phyloP scores from a whole-genome alignment of 2,888 invertebrate genomes.

The Heliconius aoede region DNA sequence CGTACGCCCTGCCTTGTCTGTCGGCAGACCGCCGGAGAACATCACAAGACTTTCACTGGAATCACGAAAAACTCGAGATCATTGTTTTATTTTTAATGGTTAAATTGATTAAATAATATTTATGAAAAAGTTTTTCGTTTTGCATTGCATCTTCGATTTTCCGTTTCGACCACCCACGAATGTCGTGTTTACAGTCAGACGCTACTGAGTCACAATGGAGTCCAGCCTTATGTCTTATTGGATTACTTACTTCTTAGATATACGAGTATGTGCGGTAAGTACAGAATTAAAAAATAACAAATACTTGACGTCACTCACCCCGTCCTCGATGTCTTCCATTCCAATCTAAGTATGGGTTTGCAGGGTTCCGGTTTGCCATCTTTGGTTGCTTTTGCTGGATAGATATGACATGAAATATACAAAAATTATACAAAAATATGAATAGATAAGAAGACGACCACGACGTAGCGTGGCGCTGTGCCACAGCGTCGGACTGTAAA shows the following conservation, averaged over 20 bases:
- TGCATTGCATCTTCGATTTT: no score
- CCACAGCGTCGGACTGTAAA: no score
- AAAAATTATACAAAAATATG: no score
- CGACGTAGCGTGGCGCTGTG: no score
- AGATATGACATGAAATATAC: not conserved
- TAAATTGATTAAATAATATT: no score
- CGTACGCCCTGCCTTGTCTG: constrained; percentile 94
- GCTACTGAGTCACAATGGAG: not conserved
- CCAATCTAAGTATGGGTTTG: constrained; percentile 97
- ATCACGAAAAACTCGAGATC: constrained; percentile 44
- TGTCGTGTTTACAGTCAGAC: not conserved
- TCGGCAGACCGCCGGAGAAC: constrained; percentile 97
- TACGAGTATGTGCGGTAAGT: not conserved
- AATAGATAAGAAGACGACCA: no score
- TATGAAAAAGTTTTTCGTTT: no score
- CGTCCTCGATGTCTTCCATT: constrained; percentile 94
- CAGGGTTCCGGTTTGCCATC: constrained; percentile 97
- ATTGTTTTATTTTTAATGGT: not conserved
- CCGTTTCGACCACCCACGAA: no score
- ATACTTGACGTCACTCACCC: constrained; percentile 84
- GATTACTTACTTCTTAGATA: not conserved
- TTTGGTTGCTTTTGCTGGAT: constrained; percentile 94
- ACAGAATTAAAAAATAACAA: not conserved
- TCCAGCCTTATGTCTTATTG: no score
- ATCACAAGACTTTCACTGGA: constrained; percentile 96